Percentiles rank a stretch among this genome's conserved stretches.
Evolutionary conservation across 2,797 vertebrate species (phyloP).

Genomic region (Coregonus suidteri): DNA sequence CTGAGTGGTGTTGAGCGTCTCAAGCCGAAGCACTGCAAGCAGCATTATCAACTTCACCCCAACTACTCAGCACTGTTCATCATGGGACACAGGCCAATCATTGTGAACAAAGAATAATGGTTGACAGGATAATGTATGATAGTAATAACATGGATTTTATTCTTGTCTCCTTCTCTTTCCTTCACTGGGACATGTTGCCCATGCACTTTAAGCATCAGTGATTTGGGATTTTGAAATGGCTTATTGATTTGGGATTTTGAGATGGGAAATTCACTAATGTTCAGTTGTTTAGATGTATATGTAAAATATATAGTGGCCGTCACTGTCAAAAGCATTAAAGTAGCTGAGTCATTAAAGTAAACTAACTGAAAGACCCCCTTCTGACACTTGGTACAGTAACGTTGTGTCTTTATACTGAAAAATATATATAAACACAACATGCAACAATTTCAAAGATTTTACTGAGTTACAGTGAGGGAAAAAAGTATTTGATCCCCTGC

Average conservation of each 20-base stretch:
- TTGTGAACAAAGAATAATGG: constrained; percentile 23
- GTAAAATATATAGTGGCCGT: not conserved
- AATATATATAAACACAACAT: no score
- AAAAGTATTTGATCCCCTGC: no score
- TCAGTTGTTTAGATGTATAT: not conserved
- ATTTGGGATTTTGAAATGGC: not conserved
- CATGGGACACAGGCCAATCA: constrained; percentile 3
- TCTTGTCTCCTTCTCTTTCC: constrained; percentile 19
- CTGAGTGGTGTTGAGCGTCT: constrained; percentile 53
- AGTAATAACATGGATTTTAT: constrained; percentile 15
- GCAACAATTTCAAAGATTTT: no score
- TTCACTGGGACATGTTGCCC: constrained; percentile 20
- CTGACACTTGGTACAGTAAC: no score
- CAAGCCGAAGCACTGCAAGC: not conserved
- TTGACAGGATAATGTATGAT: constrained; percentile 8
- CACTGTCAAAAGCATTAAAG: no score
- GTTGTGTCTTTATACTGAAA: no score
- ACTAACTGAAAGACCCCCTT: no score
- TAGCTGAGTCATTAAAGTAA: no score
- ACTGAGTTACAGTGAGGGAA: no score
- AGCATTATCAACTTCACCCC: constrained; percentile 4
- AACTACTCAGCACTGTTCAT: not conserved
- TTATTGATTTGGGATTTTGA: not conserved
- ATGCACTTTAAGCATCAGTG: constrained; percentile 18
- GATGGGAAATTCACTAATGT: no score